These are phyloP conservation scores for Capitulum mitella DNA, from an alignment of 2,888 invertebrate species.

Conservation along the genomic window DNA sequence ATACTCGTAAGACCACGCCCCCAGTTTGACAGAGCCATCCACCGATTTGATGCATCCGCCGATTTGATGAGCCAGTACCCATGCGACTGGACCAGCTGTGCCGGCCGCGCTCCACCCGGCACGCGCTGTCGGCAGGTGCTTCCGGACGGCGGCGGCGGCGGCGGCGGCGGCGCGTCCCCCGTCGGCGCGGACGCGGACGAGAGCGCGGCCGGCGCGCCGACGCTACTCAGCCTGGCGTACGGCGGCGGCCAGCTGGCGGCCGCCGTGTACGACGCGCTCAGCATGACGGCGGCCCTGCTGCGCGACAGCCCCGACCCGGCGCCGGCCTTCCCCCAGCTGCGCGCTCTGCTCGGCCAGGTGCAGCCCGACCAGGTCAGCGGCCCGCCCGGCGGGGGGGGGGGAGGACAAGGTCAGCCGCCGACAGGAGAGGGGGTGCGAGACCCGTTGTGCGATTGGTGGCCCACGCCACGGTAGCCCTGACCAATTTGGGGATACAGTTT, in stretches of 20 bases:
- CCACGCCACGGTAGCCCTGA: too few species aligned
- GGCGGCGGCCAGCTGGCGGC: slow-evolving; percentile 12
- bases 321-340: slow-evolving; percentile 5
- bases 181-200: not conserved
- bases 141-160: not conserved
- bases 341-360: slow-evolving; percentile 3
- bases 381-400: not conserved
- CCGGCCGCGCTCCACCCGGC: not conserved
- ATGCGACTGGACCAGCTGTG: too few species aligned
- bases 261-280: slow-evolving; percentile 6
- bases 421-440: too few species aligned
- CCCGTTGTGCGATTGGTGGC: too few species aligned
- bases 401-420: too few species aligned
- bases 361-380: slow-evolving; percentile 20
- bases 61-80: too few species aligned
- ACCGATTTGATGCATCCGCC: not conserved
- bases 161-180: not conserved
- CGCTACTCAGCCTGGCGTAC: slow-evolving; percentile 14
- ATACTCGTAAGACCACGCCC: not conserved
- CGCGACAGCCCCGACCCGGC: slow-evolving; percentile 7
- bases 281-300: slow-evolving; percentile 9
- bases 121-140: not conserved
- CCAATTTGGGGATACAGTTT: too few species aligned
- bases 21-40: not conserved
- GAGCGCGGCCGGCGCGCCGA: not conserved